A percentile compares a stretch with the other conserved stretches of the same genome.
These are phyloP conservation scores for Phortica variegata DNA, from an alignment of 1,140 invertebrate genomes.

Conservation along the genomic window DNA sequence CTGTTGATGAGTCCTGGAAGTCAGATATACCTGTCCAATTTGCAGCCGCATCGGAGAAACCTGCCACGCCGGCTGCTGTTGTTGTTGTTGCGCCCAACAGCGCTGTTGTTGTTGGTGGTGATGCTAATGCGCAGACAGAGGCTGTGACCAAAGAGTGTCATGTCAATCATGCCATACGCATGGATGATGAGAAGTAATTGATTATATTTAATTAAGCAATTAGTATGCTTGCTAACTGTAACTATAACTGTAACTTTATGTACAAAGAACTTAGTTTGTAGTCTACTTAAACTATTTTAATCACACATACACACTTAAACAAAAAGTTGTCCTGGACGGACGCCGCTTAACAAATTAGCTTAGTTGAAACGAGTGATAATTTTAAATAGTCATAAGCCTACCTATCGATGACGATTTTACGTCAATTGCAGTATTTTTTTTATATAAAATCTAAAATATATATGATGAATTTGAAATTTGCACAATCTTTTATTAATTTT, in stretches of 20 bases:
- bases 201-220: not conserved
- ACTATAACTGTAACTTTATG: constrained; percentile 35
- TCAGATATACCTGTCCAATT: constrained; percentile 11
- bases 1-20: constrained; percentile 31
- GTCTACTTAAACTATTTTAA: too few relatives aligned
- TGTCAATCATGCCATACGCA: constrained; percentile 42
- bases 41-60: constrained; percentile 12
- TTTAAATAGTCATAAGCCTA: constrained; percentile 15
- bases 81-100: constrained; percentile 6
- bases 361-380: constrained; percentile 40
- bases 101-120: too few relatives aligned
- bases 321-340: constrained; percentile 9
- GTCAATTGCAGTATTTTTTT: constrained; percentile 25
- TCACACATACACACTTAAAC: too few relatives aligned
- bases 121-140: too few relatives aligned
- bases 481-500: constrained; percentile 34
- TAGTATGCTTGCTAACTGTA: constrained; percentile 20
- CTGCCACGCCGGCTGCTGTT: not conserved
- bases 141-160: too few relatives aligned
- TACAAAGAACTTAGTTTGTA: constrained; percentile 32
- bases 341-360: constrained; percentile 23
- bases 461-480: too few relatives aligned
- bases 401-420: constrained; percentile 1
- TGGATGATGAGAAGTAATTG: constrained; percentile 38
- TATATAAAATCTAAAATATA: too few relatives aligned